Percentiles rank a stretch among this genome's conserved stretches.
Evolutionary conservation across 53 echinoderm and acorn worm species (phyloP).

Genomic region (Apostichopus leukothele): DNA sequence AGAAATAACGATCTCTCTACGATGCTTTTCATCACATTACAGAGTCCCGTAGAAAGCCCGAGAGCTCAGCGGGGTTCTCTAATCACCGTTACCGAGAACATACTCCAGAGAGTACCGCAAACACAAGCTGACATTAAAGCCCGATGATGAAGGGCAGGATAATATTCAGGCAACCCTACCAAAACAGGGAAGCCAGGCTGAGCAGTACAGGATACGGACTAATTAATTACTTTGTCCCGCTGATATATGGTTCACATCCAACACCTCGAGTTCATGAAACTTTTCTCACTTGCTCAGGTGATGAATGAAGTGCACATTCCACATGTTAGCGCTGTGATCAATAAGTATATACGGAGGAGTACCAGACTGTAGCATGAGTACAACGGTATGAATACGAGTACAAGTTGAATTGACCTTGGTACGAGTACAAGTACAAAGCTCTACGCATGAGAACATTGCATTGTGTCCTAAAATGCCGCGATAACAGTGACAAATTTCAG

Average conservation of each 20-base stretch:
- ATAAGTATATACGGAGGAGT: too few species aligned
- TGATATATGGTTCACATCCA: not conserved
- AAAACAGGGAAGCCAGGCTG: not conserved
- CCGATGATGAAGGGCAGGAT: not conserved
- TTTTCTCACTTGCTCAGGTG: not conserved
- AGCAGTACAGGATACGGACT: not conserved
- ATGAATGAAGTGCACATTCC: not conserved
- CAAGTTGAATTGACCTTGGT: too few species aligned
- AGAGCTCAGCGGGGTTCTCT: not conserved
- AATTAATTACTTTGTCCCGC: not conserved
- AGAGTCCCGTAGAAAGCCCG: too few species aligned
- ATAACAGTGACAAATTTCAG: too few species aligned
- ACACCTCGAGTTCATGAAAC: not conserved
- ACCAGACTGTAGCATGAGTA: too few species aligned
- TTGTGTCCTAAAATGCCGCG: too few species aligned
- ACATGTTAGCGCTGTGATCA: not conserved
- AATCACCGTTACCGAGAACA: not conserved
- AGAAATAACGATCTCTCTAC: too few species aligned
- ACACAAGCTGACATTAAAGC: not conserved
- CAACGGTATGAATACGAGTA: too few species aligned
- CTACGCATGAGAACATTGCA: too few species aligned
- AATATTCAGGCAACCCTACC: not conserved
- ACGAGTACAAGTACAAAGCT: too few species aligned
- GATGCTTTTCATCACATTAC: too few species aligned
- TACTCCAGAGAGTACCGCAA: not conserved